phyloP scores from a whole-genome alignment of 2,113 vertebrate species.

The Urocynchramus pylzowi region DNA sequence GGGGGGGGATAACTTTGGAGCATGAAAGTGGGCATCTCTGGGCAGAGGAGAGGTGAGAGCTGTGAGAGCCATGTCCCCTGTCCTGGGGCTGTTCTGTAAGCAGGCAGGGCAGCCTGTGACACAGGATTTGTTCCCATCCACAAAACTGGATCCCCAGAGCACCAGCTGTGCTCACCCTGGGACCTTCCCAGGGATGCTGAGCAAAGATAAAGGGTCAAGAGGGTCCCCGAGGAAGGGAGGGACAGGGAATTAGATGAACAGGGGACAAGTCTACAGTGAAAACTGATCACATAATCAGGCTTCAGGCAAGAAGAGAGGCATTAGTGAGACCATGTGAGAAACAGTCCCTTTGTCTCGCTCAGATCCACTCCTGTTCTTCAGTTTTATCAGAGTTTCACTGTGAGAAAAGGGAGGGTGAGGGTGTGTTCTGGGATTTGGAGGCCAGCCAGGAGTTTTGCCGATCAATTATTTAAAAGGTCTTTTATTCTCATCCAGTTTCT shows the following conservation, averaged over 20 bases:
- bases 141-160: background rate
- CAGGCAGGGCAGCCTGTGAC: background rate
- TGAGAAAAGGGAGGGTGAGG: background rate
- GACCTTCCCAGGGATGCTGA: background rate
- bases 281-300: background rate
- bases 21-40: background rate
- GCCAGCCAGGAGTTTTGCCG: background rate
- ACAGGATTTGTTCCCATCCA: background rate
- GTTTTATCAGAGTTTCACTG: background rate
- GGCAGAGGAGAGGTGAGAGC: background rate
- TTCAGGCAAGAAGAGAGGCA: background rate
- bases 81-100: no score
- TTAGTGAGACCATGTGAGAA: background rate
- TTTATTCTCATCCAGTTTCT: background rate
- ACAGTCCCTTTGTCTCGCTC: background rate
- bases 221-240: background rate
- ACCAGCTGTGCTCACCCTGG: rapidly evolving
- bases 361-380: background rate
- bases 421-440: background rate
- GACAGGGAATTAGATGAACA: background rate
- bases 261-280: background rate
- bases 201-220: background rate
- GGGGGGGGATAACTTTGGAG: background rate
- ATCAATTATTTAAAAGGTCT: constrained; percentile 2
- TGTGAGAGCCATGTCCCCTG: rapidly evolving